Conservation (phyloP, 35 echinoderm and acorn worm species). For the Apostichopus japonicus region DNA sequence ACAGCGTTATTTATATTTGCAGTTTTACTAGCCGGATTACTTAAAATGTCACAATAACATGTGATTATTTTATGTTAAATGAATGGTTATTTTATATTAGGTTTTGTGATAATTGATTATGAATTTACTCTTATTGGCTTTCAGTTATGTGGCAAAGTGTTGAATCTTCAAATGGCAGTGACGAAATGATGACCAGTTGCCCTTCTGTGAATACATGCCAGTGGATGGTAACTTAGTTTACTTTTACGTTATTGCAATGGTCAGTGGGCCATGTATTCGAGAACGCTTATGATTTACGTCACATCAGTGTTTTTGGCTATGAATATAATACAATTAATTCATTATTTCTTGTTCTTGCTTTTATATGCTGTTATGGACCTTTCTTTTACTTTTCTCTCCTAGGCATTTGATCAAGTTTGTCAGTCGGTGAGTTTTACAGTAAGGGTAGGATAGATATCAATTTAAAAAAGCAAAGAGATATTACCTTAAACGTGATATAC, state of each 20-base stretch:
- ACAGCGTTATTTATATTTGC: neutral
- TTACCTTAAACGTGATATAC: too few species aligned
- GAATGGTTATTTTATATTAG: neutral
- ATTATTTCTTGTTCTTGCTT: too few species aligned
- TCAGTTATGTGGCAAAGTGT: neutral
- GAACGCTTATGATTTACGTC: neutral
- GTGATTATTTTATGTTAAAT: neutral
- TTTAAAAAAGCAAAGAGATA: too few species aligned
- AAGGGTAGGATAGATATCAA: too few species aligned
- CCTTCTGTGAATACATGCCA: neutral
- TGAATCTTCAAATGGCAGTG: neutral
- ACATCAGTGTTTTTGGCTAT: neutral
- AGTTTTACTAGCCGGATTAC: neutral
- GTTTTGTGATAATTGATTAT: neutral
- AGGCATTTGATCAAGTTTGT: too few species aligned
- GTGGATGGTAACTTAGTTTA: neutral
- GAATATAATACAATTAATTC: neutral
- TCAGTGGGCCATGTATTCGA: neutral
- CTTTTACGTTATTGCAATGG: neutral
- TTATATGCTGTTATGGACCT: too few species aligned
- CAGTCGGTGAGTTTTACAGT: too few species aligned
- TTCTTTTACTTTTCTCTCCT: too few species aligned
- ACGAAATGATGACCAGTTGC: neutral
- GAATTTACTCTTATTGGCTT: neutral
- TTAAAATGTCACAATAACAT: neutral